Percentiles rank a stretch among this genome's conserved stretches.
These are phyloP conservation scores for Drosophila rellima DNA, from an alignment of 2,888 invertebrate species.

Conservation along the genomic window DNA sequence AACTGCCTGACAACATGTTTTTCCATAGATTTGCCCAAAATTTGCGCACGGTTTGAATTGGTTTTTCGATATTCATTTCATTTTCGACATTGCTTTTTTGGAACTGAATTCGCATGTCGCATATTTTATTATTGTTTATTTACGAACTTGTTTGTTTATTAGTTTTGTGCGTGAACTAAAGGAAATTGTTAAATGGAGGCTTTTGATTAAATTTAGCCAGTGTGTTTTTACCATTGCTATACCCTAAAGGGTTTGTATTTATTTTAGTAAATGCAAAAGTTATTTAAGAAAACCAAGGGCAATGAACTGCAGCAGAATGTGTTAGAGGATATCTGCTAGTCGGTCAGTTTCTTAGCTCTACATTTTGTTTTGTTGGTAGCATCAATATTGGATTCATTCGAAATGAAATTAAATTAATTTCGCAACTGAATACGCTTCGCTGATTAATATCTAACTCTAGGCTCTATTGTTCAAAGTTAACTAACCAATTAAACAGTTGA, in stretches of 20 bases:
- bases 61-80: conserved; percentile 3
- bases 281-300: neutral
- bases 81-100: conserved; percentile 19
- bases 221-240: neutral
- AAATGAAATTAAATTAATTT: conserved; percentile 42
- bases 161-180: conserved; percentile 47
- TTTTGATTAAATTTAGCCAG: conserved; percentile 19
- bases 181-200: conserved; percentile 58
- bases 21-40: conserved; percentile 12
- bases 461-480: neutral
- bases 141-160: conserved; percentile 31
- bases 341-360: neutral
- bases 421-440: conserved; percentile 31
- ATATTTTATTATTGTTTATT: conserved; percentile 52
- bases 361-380: conserved; percentile 1
- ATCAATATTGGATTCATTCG: conserved; percentile 11
- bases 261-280: neutral
- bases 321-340: conserved; percentile 1
- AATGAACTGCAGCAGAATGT: neutral
- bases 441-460: conserved; percentile 6
- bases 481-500: conserved; percentile 2
- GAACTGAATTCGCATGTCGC: conserved; percentile 13
- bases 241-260: neutral
- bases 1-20: conserved; percentile 14
- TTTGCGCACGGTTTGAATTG: conserved; percentile 14